Base-by-base conservation (phyloP, 2,797 vertebrate genomes). In the Chromobotia macracanthus region DNA sequence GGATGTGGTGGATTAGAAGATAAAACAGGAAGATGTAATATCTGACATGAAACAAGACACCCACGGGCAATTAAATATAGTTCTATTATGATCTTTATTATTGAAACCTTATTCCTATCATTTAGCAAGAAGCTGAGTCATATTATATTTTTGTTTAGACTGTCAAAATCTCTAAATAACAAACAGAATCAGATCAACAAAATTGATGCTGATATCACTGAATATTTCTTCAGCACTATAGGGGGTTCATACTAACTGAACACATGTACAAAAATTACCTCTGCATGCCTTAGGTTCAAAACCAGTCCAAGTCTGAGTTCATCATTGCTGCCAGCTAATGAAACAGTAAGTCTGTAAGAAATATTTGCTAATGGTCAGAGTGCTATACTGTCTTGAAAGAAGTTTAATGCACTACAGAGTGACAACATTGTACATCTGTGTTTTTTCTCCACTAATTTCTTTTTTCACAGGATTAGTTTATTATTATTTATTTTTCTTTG, bases 381-480 rank as follows among this genome's bases (percentile, higher is more conserved):
- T 72, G 13, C 76, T 74, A 80, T 70, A 75, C 81, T 88, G 53
- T 90, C 77, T 64, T 86, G 79, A 87, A 87, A 87, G 83, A 87
- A 81, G 79, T 87, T 84, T 90, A 90, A 92, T 92, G 87, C 90
- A 89, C 83, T 88, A 86, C 90, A 90, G 84, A 88, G 89, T 89
- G 88, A 87, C 87, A 91, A 90, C 91, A 89, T 93, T 90, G 90
- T 89, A 70, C 15, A 25, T 58, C 5, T 58, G 18, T 3, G 31
- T 31, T 31, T 31, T 3, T 31, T 16, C 46, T 3, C 3, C 2
- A 23, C 13, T 58, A 23, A 23, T 61, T 61, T 16, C 7, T 15
- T 31, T 2, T 3, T 25, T 58, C 28, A 60, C 16, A 16, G 3
- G 4, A 4, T 28, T 4, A 28, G 23, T 56, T 23, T 23, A 23